These are phyloP conservation scores for Orthonevra nobilis DNA, from an alignment of 2,888 invertebrate genomes.

Conservation along the genomic window DNA sequence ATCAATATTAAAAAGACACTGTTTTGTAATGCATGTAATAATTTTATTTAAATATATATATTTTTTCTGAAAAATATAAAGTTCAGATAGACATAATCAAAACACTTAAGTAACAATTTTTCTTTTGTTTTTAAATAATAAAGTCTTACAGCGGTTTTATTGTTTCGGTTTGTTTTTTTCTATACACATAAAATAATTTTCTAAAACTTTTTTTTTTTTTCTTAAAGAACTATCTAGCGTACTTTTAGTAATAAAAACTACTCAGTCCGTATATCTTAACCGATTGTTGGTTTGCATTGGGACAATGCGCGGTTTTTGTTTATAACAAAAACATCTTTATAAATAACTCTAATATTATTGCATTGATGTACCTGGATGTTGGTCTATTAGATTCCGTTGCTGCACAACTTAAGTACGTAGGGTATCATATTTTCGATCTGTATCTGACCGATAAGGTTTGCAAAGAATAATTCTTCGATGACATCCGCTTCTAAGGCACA, in stretches of 20 bases:
- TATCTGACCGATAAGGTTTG: constrained; percentile 94
- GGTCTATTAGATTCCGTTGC: constrained; percentile 57
- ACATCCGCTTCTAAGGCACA: constrained; percentile 87
- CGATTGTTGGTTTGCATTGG: constrained; percentile 47
- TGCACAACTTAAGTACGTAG: constrained; percentile 86
- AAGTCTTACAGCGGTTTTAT: constrained; percentile 52
- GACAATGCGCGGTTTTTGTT: constrained; percentile 40
- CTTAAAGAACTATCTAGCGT: constrained; percentile 47
- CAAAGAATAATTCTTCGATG: constrained; percentile 95
- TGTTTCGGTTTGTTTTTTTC: constrained; percentile 37
- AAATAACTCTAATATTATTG: constrained; percentile 55
- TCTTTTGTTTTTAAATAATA: constrained; percentile 36
- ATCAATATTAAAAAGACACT: too few relatives aligned
- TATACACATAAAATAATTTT: constrained; percentile 24
- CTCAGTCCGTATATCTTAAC: constrained; percentile 68
- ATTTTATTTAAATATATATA: constrained; percentile 50
- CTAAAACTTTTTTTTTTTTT: constrained; percentile 14
- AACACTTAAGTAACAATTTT: constrained; percentile 43
- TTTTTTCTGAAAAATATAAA: constrained; percentile 40
- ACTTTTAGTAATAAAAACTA: constrained; percentile 58
- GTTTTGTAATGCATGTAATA: too few relatives aligned
- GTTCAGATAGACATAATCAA: constrained; percentile 20
- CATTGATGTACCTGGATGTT: constrained; percentile 46
- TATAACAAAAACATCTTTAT: constrained; percentile 44
- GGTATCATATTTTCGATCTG: constrained; percentile 98